Percentiles rank a stretch among this genome's conserved stretches.
Conservation (phyloP, 2,888 invertebrate species). For the Prenolepis imparis region DNA sequence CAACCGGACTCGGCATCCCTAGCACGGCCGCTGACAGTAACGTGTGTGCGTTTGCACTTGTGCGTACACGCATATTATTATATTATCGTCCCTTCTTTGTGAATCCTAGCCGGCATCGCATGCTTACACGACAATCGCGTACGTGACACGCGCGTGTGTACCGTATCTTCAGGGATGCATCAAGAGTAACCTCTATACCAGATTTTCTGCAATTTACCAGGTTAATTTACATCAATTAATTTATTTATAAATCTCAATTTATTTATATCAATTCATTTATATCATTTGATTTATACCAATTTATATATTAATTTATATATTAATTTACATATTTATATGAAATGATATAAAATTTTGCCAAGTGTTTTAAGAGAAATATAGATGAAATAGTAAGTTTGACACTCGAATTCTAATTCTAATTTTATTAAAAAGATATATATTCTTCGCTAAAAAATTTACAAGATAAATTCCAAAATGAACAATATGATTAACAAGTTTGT, state of each 20-base stretch:
- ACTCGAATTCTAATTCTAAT: neutral
- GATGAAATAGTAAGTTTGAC: neutral
- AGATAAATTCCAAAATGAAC: neutral
- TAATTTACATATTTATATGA: too few species aligned
- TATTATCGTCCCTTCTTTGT: slow-evolving; percentile 53
- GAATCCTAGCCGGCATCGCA: slow-evolving; percentile 23
- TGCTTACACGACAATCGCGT: slow-evolving; percentile 32
- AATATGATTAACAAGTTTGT: neutral
- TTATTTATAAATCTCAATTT: too few species aligned
- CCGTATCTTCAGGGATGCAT: slow-evolving; percentile 9
- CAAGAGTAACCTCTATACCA: neutral
- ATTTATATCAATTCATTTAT: too few species aligned
- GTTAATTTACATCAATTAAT: neutral
- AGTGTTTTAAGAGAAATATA: neutral
- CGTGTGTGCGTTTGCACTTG: slow-evolving; percentile 51
- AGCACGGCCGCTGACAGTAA: slow-evolving; percentile 41
- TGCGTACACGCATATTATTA: slow-evolving; percentile 54
- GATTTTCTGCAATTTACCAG: neutral
- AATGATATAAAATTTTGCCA: neutral
- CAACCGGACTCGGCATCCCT: slow-evolving; percentile 62
- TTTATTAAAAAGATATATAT: neutral
- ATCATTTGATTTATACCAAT: too few species aligned
- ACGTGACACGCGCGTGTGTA: slow-evolving; percentile 49
- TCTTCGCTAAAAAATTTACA: neutral
- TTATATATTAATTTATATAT: too few species aligned